phyloP scores from a whole-genome alignment of 2,113 vertebrate species.

The Chlorodrepanis virens region DNA sequence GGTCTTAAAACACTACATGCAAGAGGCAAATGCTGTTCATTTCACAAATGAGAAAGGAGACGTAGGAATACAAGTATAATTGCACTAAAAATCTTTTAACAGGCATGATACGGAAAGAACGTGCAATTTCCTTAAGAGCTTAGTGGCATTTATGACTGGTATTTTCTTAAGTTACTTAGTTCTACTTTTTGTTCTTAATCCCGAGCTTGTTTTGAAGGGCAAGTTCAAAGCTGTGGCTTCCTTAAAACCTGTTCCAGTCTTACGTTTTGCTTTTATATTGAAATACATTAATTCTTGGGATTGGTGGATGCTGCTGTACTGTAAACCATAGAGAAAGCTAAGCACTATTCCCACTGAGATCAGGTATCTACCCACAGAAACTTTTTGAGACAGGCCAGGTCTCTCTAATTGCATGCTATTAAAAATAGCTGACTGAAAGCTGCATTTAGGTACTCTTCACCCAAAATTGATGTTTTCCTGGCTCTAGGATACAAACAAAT shows the following conservation, averaged over 20 bases:
- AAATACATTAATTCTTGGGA: background rate
- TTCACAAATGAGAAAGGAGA: background rate
- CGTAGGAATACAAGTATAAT: background rate
- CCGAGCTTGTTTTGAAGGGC: background rate
- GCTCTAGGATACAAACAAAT: background rate
- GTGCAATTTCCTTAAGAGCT: background rate
- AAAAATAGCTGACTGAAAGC: background rate
- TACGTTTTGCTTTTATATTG: background rate
- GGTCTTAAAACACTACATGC: background rate
- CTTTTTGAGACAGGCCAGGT: background rate
- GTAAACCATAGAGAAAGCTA: background rate
- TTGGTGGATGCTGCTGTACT: background rate
- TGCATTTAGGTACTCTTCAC: background rate
- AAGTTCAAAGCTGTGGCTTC: background rate
- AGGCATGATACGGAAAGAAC: background rate
- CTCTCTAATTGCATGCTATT: background rate
- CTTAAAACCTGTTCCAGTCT: background rate
- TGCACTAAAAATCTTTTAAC: background rate
- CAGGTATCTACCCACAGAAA: background rate
- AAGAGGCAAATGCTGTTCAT: background rate
- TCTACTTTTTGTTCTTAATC: background rate
- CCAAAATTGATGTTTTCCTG: background rate
- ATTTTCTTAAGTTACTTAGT: background rate
- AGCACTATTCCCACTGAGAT: background rate
- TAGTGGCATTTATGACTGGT: background rate